A percentile compares a stretch with the other conserved stretches of the same genome.
These are phyloP conservation scores for Amphimedon queenslandica DNA, from an alignment of 37 sponge, comb jelly and placozoan species.

Conservation along the genomic window DNA sequence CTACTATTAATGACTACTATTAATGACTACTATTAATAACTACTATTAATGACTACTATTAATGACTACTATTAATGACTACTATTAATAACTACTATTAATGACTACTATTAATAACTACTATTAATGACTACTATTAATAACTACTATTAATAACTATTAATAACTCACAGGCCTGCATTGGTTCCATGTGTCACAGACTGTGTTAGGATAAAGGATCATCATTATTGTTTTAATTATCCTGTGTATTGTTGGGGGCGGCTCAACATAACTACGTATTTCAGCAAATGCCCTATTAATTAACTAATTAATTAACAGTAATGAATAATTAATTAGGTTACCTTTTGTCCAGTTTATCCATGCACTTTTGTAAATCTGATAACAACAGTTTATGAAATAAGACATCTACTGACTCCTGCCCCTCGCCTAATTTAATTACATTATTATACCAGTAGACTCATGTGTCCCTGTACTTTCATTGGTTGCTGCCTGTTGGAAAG, in stretches of 20 bases:
- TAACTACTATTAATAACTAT: too few species aligned
- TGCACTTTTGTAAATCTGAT: constrained; percentile 48
- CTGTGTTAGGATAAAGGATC: constrained; percentile 49
- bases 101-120: too few species aligned
- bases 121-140: too few species aligned
- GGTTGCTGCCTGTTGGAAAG: constrained; percentile 35
- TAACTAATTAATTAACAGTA: background rate
- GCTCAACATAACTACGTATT: constrained; percentile 63
- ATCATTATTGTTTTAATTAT: constrained; percentile 56
- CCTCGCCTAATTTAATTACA: too few species aligned
- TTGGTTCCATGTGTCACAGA: constrained; percentile 41
- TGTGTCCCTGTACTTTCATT: too few species aligned
- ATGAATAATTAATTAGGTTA: background rate
- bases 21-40: too few species aligned
- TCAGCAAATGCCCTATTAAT: constrained; percentile 71
- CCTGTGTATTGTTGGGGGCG: constrained; percentile 51
- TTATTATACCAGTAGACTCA: too few species aligned
- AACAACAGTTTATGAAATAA: constrained; percentile 74
- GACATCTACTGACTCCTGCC: constrained; percentile 1
- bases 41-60: too few species aligned
- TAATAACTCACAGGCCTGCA: constrained; percentile 63
- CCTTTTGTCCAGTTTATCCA: constrained; percentile 45
- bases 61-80: too few species aligned
- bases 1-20: too few species aligned
- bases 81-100: too few species aligned